Evolutionary conservation across 2,888 invertebrate species (phyloP), one percentile per base, ranked within the genome.

Genomic region (Trissolcus japonicus): DNA sequence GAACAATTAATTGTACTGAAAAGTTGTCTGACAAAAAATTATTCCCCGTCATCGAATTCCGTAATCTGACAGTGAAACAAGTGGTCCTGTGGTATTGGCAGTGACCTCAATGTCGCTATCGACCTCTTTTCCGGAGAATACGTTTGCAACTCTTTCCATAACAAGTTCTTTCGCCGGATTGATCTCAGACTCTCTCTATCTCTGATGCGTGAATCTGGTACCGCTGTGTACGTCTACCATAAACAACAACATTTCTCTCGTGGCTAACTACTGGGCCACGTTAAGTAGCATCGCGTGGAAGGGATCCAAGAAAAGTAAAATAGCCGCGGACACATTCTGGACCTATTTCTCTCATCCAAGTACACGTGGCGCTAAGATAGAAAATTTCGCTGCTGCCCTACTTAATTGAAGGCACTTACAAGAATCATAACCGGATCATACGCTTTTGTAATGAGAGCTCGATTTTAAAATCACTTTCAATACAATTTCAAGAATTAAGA

Each of bases 111-210:
- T 86, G 83, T 71, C 81, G 82, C 83, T 82, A 83, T 83, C 84
- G 87, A 82, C 87, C 87, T 86, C 83, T 83, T 86, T 86, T 85
- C 81, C 67, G 73, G 54, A 81, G 82, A 87, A 87, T 87, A 83
- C 80, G 87, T 86, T 87, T 82, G 79, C 76, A 76, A 56, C 79
- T 80, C 76, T 77, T 78, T 79, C 79, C 69, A 59, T 73, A 74
- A 63, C 78, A 75, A 74, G 79, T 76, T 79, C 75, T 74, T 79
- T 65, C 74, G 65, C 62, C 55, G 72, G 75, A 75, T 78, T 80
- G 68, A 72, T 76, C 77, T 61, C 67, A 43, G 59, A 78, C 63
- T 78, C 73, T 68, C 75, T 63, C 54, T 68, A 65, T 66, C 57
- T 59, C 69, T 55, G 63, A 46, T 67, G 54, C 75, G 72, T 74